Evolutionary conservation across 1,140 invertebrate genomes (phyloP).

Genomic region (Apolygus lucorum): DNA sequence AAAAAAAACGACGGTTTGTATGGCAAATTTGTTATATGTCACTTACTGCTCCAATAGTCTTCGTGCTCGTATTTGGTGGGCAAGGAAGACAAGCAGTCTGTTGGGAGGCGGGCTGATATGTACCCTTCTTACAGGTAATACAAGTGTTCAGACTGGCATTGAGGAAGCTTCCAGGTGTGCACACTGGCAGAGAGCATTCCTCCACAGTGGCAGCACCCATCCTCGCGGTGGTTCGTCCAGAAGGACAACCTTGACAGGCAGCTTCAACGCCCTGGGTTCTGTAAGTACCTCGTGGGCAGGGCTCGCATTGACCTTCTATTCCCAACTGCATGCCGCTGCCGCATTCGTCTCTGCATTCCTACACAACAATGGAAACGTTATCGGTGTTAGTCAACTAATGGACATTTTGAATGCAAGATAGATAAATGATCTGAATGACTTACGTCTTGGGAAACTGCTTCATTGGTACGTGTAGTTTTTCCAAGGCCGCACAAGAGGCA

Average conservation of each 20-base stretch:
- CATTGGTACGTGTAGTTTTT: conserved; percentile 83
- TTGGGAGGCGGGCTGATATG: conserved; percentile 84
- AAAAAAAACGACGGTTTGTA: neutral
- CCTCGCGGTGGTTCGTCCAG: conserved; percentile 77
- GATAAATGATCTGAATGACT: neutral
- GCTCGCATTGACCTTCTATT: conserved; percentile 80
- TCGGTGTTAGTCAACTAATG: neutral
- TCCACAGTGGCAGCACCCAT: conserved; percentile 71
- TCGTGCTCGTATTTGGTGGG: conserved; percentile 86
- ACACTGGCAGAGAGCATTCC: conserved; percentile 86
- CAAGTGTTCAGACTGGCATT: conserved; percentile 79
- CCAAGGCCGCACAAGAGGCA: conserved; percentile 84
- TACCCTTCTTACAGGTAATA: conserved; percentile 79
- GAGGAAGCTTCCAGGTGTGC: conserved; percentile 69
- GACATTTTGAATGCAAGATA: neutral
- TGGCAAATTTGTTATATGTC: neutral
- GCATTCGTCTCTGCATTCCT: conserved; percentile 85
- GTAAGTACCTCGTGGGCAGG: conserved; percentile 85
- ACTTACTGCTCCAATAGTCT: conserved; percentile 65
- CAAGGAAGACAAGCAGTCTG: conserved; percentile 82
- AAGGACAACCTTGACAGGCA: conserved; percentile 78
- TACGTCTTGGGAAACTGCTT: conserved; percentile 70
- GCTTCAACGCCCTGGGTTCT: conserved; percentile 79
- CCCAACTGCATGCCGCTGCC: conserved; percentile 79
- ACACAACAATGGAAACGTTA: too few relatives aligned